Conservation (phyloP, 2,797 vertebrate genomes). For the Rhinichthys osculus region DNA sequence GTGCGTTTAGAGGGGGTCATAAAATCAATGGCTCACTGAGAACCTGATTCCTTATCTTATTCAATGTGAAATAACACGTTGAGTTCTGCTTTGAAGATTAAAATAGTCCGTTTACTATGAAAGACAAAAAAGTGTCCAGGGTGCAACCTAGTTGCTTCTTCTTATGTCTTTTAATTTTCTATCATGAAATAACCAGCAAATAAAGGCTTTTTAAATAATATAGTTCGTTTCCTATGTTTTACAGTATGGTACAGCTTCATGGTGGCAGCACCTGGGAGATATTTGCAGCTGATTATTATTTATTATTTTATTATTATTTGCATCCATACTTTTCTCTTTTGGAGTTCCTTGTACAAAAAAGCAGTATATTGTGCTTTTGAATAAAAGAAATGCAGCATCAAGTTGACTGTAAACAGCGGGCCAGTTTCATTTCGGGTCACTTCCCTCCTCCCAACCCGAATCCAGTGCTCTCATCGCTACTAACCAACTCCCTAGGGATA, state of each 20-base stretch:
- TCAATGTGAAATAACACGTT: constrained; percentile 65
- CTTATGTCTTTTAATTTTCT: too few relatives aligned
- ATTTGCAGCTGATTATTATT: constrained; percentile 55
- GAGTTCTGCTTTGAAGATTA: constrained; percentile 64
- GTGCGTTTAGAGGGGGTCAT: constrained; percentile 53
- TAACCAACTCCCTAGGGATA: constrained; percentile 74
- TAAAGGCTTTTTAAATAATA: too few relatives aligned
- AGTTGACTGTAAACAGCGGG: constrained; percentile 63
- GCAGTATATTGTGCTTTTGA: constrained; percentile 26
- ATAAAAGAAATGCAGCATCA: constrained; percentile 58
- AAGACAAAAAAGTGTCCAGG: too few relatives aligned
- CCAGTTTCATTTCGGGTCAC: constrained; percentile 57
- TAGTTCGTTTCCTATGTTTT: constrained; percentile 55
- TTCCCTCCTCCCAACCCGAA: constrained; percentile 59
- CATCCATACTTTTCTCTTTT: constrained; percentile 5
- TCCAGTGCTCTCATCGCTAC: constrained; percentile 65
- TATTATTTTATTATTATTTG: background rate
- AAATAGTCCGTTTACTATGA: constrained; percentile 55
- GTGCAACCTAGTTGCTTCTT: too few relatives aligned
- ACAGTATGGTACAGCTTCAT: constrained; percentile 44
- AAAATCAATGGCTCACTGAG: constrained; percentile 61
- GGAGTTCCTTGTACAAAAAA: constrained; percentile 30
- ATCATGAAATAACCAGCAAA: too few relatives aligned
- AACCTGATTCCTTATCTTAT: constrained; percentile 65
- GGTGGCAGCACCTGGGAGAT: constrained; percentile 60